Base-by-base conservation (phyloP, 2,113 vertebrate species). In the Callipepla squamata region DNA sequence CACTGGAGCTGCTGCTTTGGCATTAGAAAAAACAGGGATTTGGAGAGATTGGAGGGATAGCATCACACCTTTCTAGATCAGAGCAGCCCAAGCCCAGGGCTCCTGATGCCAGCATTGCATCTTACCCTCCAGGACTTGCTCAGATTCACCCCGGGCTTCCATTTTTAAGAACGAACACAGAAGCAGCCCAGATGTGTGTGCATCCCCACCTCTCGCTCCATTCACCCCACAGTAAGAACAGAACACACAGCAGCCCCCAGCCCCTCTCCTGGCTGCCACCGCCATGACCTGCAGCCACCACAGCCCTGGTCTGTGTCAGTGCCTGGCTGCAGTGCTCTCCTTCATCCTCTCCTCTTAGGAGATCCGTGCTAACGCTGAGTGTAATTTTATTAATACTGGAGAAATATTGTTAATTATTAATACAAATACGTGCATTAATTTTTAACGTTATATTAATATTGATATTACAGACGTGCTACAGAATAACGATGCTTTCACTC, bases 301-400 rank as follows among this genome's bases (percentile, higher is more conserved):
- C 5, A 58, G 80, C 44, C 59, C 80, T 90, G 87, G 40, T 78
- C 91, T 78, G 9, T 21, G 17, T 94, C 85, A 65, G 1, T 36
- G 26, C 15, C 58, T 82, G 48, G 28, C 51, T 93, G 44, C 44
- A 94, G 53, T 16, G 17, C 34, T 92, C 91, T 4, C 55, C 70
- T 82, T 74, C 78, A 75, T n/a, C 85, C 78, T 22, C 45, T 79
- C 62, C 45, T 38, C 57, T 84, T 69, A 76, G 42, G 78, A 92
- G 42, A 72, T 84, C 65, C 74, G 23, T 89, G 84, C 84, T 78
- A 85, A 65, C 1, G 0, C 73, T 91, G 91, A 81, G 77, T 75
- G 95, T 95, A 90, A 73, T 87, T 91, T 89, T 55, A 93, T 96
- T 93, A 96, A 95, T 95, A 91, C 77, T 91, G 85, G 36, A 93